A percentile compares a stretch with the other conserved stretches of the same genome.
These are phyloP conservation scores for Neopelma chrysocephalum DNA, from an alignment of 2,797 vertebrate species.

Conservation along the genomic window DNA sequence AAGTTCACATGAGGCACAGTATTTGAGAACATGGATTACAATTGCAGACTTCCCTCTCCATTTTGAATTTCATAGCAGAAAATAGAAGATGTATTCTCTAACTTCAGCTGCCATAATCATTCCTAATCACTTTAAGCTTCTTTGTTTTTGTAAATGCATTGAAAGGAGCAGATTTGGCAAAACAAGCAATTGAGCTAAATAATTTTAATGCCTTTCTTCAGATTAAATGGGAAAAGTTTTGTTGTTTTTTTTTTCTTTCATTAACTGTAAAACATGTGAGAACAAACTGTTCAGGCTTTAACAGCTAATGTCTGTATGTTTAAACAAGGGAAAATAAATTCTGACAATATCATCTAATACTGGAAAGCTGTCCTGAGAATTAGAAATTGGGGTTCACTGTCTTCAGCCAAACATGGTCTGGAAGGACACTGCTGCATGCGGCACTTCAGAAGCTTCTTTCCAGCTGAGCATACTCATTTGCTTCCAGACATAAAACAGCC, in stretches of 20 bases:
- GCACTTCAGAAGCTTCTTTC: not conserved
- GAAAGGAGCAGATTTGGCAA: not conserved
- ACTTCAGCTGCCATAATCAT: not conserved
- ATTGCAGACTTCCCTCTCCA: not conserved
- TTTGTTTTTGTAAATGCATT: not conserved
- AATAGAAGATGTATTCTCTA: not conserved
- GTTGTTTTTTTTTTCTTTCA: fast-evolving
- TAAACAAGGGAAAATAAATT: not conserved
- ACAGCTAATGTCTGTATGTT: not conserved
- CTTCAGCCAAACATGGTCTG: not conserved
- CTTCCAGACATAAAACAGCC: not conserved
- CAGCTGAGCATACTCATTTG: not conserved
- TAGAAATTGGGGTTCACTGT: not conserved
- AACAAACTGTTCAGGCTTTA: not conserved
- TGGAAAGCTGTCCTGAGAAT: not conserved
- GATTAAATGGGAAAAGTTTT: not conserved
- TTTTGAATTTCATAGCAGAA: not conserved
- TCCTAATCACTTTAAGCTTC: not conserved
- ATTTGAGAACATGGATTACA: not conserved
- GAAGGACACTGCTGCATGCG: not conserved
- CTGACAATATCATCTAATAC: not conserved
- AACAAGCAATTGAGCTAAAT: not conserved
- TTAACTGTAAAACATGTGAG: not conserved
- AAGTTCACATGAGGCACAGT: not conserved
- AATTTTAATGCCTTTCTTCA: not conserved